A percentile compares a stretch with the other conserved stretches of the same genome.
Conservation (phyloP, 2,888 invertebrate genomes). For the Gastracanthus pulcherrimus region DNA sequence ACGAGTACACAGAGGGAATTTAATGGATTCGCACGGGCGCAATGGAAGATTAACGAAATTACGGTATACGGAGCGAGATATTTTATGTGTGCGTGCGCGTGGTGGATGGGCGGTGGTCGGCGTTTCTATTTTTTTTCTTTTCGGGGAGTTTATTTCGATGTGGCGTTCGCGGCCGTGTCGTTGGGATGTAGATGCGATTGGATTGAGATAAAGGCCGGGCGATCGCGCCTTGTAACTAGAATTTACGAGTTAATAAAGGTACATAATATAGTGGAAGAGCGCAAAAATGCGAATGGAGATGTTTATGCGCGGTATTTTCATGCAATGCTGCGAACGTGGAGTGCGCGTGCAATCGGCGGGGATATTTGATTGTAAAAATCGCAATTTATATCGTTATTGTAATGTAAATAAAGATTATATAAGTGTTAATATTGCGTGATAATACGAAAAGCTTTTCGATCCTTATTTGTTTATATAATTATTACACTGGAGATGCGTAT, state of each 20-base stretch:
- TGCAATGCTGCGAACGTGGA: not conserved
- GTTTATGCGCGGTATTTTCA: not conserved
- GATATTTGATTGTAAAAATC: not conserved
- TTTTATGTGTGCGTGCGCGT: not conserved
- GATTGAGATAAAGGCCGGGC: not conserved
- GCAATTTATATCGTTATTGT: not conserved
- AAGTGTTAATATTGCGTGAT: not conserved
- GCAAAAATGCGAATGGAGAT: not conserved
- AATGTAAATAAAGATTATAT: not conserved
- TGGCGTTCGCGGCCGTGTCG: no score
- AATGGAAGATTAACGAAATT: constrained; percentile 33
- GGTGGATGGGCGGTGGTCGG: not conserved
- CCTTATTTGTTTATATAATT: not conserved
- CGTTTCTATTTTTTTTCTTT: not conserved
- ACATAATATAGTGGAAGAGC: not conserved
- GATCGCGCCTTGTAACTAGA: constrained; percentile 2
- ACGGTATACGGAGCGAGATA: not conserved
- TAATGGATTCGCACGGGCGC: not conserved
- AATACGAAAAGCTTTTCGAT: not conserved
- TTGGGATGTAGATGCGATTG: not conserved
- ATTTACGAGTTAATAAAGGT: constrained; percentile 32
- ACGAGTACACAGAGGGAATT: not conserved
- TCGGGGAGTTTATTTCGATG: not conserved
- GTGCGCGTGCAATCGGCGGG: not conserved
- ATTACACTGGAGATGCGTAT: no score